Evolutionary conservation across 2,113 vertebrate species (phyloP).

Genomic region (Morone saxatilis): DNA sequence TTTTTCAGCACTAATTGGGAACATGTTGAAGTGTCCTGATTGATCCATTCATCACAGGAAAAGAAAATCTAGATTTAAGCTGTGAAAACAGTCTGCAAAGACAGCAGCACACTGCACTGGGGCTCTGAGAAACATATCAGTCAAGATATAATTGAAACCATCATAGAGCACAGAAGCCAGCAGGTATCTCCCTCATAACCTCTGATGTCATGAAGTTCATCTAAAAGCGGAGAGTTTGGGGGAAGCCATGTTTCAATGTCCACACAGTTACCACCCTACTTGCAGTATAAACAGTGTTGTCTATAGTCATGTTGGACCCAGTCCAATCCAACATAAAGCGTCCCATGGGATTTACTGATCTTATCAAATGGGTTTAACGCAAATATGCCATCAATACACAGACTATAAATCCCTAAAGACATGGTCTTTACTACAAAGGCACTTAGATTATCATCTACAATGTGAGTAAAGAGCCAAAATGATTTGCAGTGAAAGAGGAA

Average conservation of each 20-base stretch:
- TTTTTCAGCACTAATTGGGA: constrained; percentile 56
- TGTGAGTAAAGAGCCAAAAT: background rate
- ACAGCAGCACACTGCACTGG: background rate
- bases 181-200: background rate
- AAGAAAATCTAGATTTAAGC: constrained; percentile 47
- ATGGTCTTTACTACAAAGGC: background rate
- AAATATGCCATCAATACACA: background rate
- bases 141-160: constrained; percentile 33
- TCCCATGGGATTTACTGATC: constrained; percentile 1
- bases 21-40: constrained; percentile 52
- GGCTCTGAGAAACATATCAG: constrained; percentile 3
- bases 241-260: background rate
- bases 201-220: background rate
- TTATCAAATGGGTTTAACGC: constrained; percentile 18
- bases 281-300: constrained; percentile 11
- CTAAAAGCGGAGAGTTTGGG: constrained; percentile 7
- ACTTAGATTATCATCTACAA: constrained; percentile 10
- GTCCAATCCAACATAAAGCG: constrained; percentile 2
- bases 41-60: constrained; percentile 51
- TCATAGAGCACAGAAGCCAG: constrained; percentile 17
- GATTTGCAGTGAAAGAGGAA: background rate
- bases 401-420: background rate
- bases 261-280: background rate
- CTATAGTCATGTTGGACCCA: background rate
- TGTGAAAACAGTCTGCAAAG: constrained; percentile 58